Evolutionary conservation across 2,113 vertebrate genomes (phyloP), one percentile per base, ranked within the genome.

Genomic region (Dipodomys ordii): DNA sequence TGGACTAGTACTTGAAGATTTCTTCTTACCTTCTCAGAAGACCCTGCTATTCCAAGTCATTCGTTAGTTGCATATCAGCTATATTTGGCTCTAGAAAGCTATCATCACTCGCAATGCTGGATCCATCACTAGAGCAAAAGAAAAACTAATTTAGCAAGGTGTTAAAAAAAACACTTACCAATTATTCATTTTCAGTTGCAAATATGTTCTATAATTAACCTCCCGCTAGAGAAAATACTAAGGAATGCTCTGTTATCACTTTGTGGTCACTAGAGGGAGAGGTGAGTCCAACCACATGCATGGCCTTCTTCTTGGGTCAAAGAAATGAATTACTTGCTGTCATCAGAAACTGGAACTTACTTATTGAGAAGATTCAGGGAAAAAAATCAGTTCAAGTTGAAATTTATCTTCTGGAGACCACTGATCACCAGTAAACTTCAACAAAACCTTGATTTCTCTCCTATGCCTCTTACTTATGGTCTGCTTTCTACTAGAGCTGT

Each of bases 71-170:
- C 96, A 98, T 82, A 79, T 96, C 97, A 74, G 96, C 83, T 90
- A 97, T 94, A 68, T 97, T 97, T 90, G 97, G 96, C 87, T 98
- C 98, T 79, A 97, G 97, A 92, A 97, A 98, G 94, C 96, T 97
- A 90, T 98, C 98, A 94, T 98, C 98, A 0, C 98, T 98, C 89
- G 97, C 79, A 81, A 98, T 98, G 30, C 98, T 98, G 96, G 97
- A 98, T 92, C 96, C 97, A 91, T 98, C 98, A 86, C 98, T 98
- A 96, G 57, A 96, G 74, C 88, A 83, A 94, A 98, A 98, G 44
- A 97, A 86, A 15, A 93, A 91, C 22, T 72, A 74, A 96, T 94
- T 95, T 86, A 89, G 72, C 57, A 88, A 92, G 49, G 62, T 81
- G 1, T 12, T 28, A 72, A 72, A 73, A 83, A 80, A 64, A 84